Evolutionary conservation across 2,797 vertebrate species (phyloP).

Genomic region (Hozukius guyotensis): DNA sequence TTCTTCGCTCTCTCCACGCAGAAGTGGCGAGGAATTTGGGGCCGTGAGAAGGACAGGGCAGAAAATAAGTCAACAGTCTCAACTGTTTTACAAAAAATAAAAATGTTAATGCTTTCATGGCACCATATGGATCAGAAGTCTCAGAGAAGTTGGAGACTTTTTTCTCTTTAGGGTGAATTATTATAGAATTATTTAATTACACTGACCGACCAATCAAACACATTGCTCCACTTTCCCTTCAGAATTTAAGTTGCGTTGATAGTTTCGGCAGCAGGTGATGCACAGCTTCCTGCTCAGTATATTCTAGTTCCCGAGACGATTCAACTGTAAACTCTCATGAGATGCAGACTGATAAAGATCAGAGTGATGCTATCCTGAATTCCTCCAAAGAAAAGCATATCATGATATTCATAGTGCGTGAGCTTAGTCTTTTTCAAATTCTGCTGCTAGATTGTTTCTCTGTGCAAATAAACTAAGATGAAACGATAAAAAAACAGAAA

Average conservation of each 20-base stretch:
- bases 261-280: neutral
- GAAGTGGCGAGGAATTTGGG: constrained; percentile 8
- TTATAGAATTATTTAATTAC: neutral
- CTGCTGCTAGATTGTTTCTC: neutral
- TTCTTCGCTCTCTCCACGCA: neutral
- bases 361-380: neutral
- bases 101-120: neutral
- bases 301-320: neutral
- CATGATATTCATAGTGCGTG: neutral
- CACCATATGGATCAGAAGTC: neutral
- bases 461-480: constrained; percentile 22
- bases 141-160: neutral
- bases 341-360: constrained; percentile 29
- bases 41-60: neutral
- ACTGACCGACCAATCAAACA: neutral
- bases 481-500: neutral
- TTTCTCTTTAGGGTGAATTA: neutral
- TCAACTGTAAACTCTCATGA: constrained; percentile 32
- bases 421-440: neutral
- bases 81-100: neutral
- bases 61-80: neutral
- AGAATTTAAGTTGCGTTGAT: neutral
- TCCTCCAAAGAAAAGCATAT: constrained; percentile 31
- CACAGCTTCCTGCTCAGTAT: neutral
- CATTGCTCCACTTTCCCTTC: neutral